phyloP scores from a whole-genome alignment of 2,888 invertebrate genomes.

The Hanleya hanleyi region DNA sequence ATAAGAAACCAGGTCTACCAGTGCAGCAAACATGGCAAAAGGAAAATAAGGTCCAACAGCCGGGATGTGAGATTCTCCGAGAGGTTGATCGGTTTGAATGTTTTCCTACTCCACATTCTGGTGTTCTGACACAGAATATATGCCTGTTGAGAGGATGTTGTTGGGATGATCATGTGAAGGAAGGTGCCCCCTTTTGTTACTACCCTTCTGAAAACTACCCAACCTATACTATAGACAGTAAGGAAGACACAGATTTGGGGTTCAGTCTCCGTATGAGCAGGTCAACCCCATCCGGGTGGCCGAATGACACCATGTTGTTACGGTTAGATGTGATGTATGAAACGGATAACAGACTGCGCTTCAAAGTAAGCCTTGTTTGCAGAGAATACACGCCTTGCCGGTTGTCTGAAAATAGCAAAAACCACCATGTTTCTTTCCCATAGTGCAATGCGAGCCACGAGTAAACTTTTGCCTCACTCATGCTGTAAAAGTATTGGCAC shows the following conservation, averaged over 20 bases:
- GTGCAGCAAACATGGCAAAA: no score
- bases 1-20: no score
- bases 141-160: background rate
- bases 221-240: constrained; percentile 24
- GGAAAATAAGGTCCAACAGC: no score
- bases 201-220: constrained; percentile 39
- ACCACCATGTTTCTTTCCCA: no score
- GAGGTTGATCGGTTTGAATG: background rate
- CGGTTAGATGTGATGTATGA: constrained; percentile 40
- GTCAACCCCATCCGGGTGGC: constrained; percentile 34
- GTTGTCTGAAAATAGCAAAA: no score
- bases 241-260: constrained; percentile 29
- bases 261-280: constrained; percentile 22
- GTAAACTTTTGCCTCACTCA: no score
- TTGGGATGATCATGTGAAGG: background rate
- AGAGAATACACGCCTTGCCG: no score
- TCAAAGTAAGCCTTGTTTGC: constrained; percentile 14
- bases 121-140: background rate
- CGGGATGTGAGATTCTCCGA: background rate
- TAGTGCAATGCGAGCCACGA: no score
- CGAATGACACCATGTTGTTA: constrained; percentile 34
- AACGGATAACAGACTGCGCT: constrained; percentile 31
- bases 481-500: no score
- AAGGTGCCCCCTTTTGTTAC: constrained; percentile 37
- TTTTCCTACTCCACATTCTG: background rate